Evolutionary conservation across 2,888 invertebrate species (phyloP).

Genomic region (Ochlodes sylvanus): DNA sequence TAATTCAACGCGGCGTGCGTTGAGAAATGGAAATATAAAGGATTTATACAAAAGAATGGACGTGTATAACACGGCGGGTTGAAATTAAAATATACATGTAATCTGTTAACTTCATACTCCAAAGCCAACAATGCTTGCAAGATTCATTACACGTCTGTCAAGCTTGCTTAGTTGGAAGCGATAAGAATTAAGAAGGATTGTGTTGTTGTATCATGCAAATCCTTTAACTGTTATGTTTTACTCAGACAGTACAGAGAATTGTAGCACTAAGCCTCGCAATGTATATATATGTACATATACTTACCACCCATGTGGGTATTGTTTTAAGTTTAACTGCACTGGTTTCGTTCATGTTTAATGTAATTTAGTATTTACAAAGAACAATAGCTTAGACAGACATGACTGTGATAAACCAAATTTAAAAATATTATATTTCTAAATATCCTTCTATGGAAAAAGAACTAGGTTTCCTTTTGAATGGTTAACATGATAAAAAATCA

Average conservation of each 20-base stretch:
- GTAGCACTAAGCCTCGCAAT: constrained; percentile 8
- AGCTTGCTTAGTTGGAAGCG: constrained; percentile 44
- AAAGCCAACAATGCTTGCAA: constrained; percentile 50
- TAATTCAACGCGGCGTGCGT: constrained; percentile 31
- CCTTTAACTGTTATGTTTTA: constrained; percentile 30
- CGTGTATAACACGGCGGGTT: constrained; percentile 43
- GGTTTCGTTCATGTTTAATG: too few species aligned
- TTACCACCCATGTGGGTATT: too few species aligned
- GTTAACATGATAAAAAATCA: too few species aligned
- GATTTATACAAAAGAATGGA: constrained; percentile 49
- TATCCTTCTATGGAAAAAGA: too few species aligned
- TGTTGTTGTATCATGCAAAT: constrained; percentile 41
- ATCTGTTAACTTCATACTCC: constrained; percentile 58
- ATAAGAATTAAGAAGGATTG: constrained; percentile 45
- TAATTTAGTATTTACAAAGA: too few species aligned
- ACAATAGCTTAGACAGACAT: too few species aligned
- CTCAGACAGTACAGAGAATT: neutral
- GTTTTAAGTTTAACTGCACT: too few species aligned
- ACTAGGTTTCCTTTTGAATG: too few species aligned
- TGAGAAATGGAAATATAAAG: constrained; percentile 49
- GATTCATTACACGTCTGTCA: constrained; percentile 51
- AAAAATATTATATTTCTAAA: too few species aligned
- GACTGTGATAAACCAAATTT: too few species aligned
- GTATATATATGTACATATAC: neutral
- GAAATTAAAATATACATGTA: constrained; percentile 62